Evolutionary conservation across 2,797 vertebrate genomes (phyloP).

Genomic region (Urophycis tenuis): DNA sequence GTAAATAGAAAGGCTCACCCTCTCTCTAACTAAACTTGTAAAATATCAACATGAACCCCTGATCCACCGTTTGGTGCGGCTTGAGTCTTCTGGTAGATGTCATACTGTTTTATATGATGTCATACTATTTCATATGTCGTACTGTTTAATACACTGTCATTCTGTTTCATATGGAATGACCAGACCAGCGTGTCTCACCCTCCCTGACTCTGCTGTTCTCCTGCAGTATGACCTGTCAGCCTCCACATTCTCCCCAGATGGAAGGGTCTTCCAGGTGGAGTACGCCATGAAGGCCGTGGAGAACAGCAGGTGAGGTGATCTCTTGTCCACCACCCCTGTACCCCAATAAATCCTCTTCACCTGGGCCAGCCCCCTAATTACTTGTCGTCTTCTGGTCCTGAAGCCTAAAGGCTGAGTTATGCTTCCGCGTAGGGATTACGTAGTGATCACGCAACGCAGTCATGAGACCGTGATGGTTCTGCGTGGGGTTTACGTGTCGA

Average conservation of each 20-base stretch:
- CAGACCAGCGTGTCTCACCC: too few relatives aligned
- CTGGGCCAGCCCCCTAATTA: not conserved
- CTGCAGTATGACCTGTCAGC: constrained; percentile 92
- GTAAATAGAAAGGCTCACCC: not conserved
- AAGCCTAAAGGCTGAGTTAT: too few relatives aligned
- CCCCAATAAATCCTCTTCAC: not conserved
- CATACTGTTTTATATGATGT: not conserved
- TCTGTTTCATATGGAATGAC: too few relatives aligned
- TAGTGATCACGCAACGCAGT: too few relatives aligned
- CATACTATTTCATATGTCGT: not conserved
- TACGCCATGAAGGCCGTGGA: constrained; percentile 98
- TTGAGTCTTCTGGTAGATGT: too few relatives aligned
- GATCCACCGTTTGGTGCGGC: too few relatives aligned
- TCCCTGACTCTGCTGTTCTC: not conserved
- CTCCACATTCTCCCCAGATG: constrained; percentile 96
- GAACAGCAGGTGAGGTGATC: constrained; percentile 84
- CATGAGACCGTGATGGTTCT: too few relatives aligned
- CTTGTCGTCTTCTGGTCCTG: too few relatives aligned
- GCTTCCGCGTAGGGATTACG: too few relatives aligned
- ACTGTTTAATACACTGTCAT: too few relatives aligned
- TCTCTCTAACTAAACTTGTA: not conserved
- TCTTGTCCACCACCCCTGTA: not conserved
- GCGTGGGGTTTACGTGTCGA: too few relatives aligned
- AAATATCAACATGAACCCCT: not conserved
- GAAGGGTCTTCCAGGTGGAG: constrained; percentile 95